Conservation (phyloP, 2,888 invertebrate genomes). For the Bedellia somnulentella region DNA sequence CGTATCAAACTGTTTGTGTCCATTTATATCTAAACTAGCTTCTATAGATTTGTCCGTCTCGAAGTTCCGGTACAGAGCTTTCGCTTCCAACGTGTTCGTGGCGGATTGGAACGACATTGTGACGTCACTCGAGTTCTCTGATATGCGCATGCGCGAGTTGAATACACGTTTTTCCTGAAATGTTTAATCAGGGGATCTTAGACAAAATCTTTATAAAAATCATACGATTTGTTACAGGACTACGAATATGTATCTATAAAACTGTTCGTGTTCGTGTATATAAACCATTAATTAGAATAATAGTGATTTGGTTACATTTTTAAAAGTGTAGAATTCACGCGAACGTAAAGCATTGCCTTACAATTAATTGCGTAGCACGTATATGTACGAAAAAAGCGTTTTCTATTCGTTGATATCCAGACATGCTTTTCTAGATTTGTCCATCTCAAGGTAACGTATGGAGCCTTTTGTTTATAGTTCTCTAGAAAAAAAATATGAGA, state of each 20-base stretch:
- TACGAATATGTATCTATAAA: neutral
- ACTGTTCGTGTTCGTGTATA: neutral
- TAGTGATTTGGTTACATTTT: no score
- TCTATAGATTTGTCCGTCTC: conserved; percentile 69
- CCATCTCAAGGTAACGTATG: conserved; percentile 69
- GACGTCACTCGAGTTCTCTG: conserved; percentile 40
- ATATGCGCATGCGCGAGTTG: conserved; percentile 33
- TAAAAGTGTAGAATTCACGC: no score
- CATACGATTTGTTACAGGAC: neutral
- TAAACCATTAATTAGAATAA: neutral
- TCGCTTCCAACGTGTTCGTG: conserved; percentile 66
- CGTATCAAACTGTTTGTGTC: conserved; percentile 69
- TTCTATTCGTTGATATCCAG: conserved; percentile 74
- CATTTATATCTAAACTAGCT: conserved; percentile 72
- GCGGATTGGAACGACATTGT: conserved; percentile 68
- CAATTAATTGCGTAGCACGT: no score
- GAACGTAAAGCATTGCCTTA: no score
- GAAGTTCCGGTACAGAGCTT: conserved; percentile 71
- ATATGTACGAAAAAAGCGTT: conserved; percentile 69
- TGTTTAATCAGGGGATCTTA: neutral
- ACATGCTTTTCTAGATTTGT: conserved; percentile 69
- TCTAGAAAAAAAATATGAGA: no score
- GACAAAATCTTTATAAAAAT: neutral
- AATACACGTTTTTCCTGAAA: conserved; percentile 50
- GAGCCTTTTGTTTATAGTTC: conserved; percentile 72